Base-by-base conservation (phyloP, 1,140 invertebrate species). In the Luehdorfia chinensis region DNA sequence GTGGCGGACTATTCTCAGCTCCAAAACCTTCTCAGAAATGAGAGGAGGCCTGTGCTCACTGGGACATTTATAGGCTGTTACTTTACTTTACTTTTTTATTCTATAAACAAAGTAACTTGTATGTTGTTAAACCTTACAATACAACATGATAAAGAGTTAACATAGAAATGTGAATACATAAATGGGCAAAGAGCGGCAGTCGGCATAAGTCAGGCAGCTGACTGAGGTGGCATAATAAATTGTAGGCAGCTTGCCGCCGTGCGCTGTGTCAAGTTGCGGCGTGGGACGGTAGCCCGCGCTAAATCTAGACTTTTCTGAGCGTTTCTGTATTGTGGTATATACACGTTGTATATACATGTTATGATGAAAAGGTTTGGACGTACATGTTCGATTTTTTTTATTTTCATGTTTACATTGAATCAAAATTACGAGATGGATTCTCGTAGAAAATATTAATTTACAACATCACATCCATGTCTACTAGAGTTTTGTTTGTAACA, bases 141-240 rank as follows among this genome's bases (percentile, higher is more conserved):
- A 21, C n/a, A 4, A 21, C 15, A 36, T 36, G 33, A 36, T 36
- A 36, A 21, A 36, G 33, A 16, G 33, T 36, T 36, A 36, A 36
- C 33, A 36, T 36, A 19, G 33, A 36, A 36, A 36, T 36, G 16
- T 36, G 19, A 36, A 36, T 36, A 36, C 33, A 41, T 62, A 69
- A 65, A 73, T 64, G 69, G 66, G 55, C 55, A 62, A 45, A 60
- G 59, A 50, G 52, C 54, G 41, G 47, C 51, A 66, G 62, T 66
- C 64, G 70, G 69, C 70, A 70, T 76, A 76, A 76, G 68, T 76
- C 73, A 76, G 59, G 50, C 43, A 51, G 57, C 48, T 70, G 62
- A 61, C 49, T 63, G 66, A 66, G 62, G 62, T 59, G 57, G 50
- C 49, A 54, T 50, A 47, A 68, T 75, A 75, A 77, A 77, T 77